A percentile compares a stretch with the other conserved stretches of the same genome.
These are phyloP conservation scores for Malurus cyaneus DNA, from an alignment of 2,113 vertebrate species.

Conservation along the genomic window DNA sequence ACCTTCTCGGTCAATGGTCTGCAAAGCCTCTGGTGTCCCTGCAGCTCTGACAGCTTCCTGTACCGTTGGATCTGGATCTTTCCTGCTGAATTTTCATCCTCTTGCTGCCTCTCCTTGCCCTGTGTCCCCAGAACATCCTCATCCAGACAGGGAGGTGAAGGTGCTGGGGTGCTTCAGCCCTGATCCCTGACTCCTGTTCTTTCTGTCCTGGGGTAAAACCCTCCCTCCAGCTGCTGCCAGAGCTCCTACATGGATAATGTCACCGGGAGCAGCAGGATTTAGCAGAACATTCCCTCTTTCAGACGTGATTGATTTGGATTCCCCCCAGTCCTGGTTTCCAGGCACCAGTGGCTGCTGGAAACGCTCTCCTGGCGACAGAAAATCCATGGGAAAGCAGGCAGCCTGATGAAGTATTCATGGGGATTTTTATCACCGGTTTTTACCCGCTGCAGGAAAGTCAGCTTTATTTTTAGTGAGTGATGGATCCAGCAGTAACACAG, in stretches of 20 bases:
- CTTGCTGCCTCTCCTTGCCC: background rate
- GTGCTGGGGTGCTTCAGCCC: background rate
- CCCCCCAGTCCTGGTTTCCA: background rate
- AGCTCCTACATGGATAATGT: background rate
- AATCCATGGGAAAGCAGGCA: constrained; percentile 19
- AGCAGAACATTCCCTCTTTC: constrained; percentile 18
- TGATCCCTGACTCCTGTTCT: rapidly evolving
- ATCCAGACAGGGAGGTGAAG: rapidly evolving
- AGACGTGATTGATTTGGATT: constrained; percentile 9
- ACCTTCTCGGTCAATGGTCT: rapidly evolving
- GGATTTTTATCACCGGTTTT: background rate
- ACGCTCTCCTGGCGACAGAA: background rate
- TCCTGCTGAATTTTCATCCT: background rate
- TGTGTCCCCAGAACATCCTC: rapidly evolving
- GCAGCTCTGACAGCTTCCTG: rapidly evolving
- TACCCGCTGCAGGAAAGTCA: background rate
- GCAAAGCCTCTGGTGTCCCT: background rate
- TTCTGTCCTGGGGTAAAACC: background rate
- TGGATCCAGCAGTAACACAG: background rate
- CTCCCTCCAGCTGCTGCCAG: background rate
- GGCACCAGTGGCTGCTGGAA: background rate
- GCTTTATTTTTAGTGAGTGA: background rate
- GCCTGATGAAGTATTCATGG: constrained; percentile 20
- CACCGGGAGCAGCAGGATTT: background rate
- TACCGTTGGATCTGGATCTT: rapidly evolving